Evolutionary conservation across 2,888 invertebrate genomes (phyloP).

Genomic region (Microctonus hyperodae): DNA sequence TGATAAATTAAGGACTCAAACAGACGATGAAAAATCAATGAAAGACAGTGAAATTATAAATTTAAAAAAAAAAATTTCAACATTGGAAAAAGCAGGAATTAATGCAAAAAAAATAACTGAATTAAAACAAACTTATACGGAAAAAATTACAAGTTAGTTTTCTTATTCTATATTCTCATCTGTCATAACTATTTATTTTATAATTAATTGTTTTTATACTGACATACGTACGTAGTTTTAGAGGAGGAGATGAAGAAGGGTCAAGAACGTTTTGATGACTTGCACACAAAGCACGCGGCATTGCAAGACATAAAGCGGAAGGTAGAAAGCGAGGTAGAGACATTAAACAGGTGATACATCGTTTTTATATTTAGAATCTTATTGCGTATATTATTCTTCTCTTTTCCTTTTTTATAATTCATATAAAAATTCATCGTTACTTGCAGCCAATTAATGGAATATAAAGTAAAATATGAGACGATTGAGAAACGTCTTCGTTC

Average conservation of each 20-base stretch:
- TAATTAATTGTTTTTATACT: constrained; percentile 50
- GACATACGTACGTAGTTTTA: constrained; percentile 64
- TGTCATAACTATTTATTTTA: neutral
- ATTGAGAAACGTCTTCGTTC: constrained; percentile 72
- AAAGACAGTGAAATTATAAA: constrained; percentile 80
- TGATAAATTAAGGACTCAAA: constrained; percentile 72
- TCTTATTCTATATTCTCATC: neutral
- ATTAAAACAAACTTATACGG: constrained; percentile 73
- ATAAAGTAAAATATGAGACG: constrained; percentile 70
- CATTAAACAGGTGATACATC: constrained; percentile 70
- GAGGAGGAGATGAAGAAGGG: constrained; percentile 74
- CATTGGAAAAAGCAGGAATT: constrained; percentile 70
- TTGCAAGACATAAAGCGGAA: constrained; percentile 85
- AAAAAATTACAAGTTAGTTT: constrained; percentile 73
- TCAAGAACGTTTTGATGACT: constrained; percentile 78
- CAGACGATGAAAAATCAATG: constrained; percentile 78
- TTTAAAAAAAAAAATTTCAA: constrained; percentile 76
- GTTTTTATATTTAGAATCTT: constrained; percentile 14
- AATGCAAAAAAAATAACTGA: constrained; percentile 73
- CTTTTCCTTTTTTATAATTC: constrained; percentile 4
- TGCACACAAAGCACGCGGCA: constrained; percentile 83
- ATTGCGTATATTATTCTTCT: constrained; percentile 28
- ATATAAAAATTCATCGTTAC: neutral
- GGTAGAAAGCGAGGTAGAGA: constrained; percentile 82
- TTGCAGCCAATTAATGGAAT: constrained; percentile 69